A percentile compares a stretch with the other conserved stretches of the same genome.
These are phyloP conservation scores for Cantharis lateralis DNA, from an alignment of 2,888 invertebrate species.

Conservation along the genomic window DNA sequence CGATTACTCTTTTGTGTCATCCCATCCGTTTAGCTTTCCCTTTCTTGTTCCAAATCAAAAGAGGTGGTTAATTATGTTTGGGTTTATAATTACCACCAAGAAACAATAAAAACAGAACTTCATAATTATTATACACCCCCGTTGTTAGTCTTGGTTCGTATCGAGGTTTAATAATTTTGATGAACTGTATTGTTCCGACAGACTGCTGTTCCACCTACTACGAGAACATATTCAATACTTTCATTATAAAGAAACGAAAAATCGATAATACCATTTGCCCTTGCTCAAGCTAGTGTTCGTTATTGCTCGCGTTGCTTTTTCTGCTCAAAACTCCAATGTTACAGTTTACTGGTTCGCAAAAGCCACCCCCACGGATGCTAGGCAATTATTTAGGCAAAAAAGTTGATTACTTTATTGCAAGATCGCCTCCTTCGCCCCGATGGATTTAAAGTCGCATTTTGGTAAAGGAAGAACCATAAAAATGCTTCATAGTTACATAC, in stretches of 20 bases:
- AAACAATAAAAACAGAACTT: slow-evolving; percentile 17
- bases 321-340: too few relatives aligned
- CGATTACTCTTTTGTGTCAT: not conserved
- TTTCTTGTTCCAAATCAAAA: not conserved
- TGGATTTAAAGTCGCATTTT: not conserved
- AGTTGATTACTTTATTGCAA: not conserved
- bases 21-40: not conserved
- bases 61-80: not conserved
- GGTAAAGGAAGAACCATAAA: not conserved
- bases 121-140: slow-evolving; percentile 18
- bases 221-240: too few relatives aligned
- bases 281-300: not conserved
- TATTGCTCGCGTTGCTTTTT: not conserved
- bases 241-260: too few relatives aligned
- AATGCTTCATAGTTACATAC: slow-evolving; percentile 21
- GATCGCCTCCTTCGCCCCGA: not conserved
- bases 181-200: slow-evolving; percentile 5
- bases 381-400: not conserved
- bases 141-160: slow-evolving; percentile 8
- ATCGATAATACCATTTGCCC: not conserved
- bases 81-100: not conserved
- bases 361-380: too few relatives aligned
- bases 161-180: slow-evolving; percentile 14
- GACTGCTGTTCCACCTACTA: not conserved
- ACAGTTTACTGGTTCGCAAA: too few relatives aligned